Evolutionary conservation across 1,140 invertebrate species (phyloP).

Genomic region (Portunus trituberculatus): DNA sequence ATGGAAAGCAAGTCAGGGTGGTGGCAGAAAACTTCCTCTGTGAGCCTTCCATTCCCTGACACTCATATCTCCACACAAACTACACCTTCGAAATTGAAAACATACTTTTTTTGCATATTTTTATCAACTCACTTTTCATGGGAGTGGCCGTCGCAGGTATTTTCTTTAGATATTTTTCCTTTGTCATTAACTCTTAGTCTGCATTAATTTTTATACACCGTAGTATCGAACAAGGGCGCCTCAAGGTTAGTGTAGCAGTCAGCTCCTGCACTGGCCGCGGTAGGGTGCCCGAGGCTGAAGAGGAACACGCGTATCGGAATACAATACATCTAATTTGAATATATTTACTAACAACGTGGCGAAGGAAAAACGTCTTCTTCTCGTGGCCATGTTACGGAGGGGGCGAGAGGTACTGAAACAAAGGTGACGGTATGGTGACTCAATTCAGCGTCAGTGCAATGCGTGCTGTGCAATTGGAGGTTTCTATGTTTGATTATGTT

Average conservation of each 20-base stretch:
- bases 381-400: too few species aligned
- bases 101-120: background rate
- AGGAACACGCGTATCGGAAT: background rate
- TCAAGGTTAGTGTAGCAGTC: background rate
- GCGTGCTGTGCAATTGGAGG: too few species aligned
- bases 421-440: too few species aligned
- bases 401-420: too few species aligned
- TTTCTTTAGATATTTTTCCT: too few species aligned
- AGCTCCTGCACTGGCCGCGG: background rate
- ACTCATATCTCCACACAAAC: background rate
- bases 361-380: background rate
- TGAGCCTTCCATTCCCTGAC: background rate
- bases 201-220: background rate
- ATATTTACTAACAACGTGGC: slow-evolving; percentile 13
- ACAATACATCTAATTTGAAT: slow-evolving; percentile 24
- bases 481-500: too few species aligned
- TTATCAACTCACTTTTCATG: background rate
- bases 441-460: too few species aligned
- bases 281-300: background rate
- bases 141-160: background rate
- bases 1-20: background rate
- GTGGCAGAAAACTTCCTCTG: background rate
- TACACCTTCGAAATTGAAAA: background rate
- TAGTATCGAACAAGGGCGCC: background rate
- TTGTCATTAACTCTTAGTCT: background rate